These are phyloP conservation scores for Gryllus bimaculatus DNA, from an alignment of 1,140 invertebrate species.

Conservation along the genomic window DNA sequence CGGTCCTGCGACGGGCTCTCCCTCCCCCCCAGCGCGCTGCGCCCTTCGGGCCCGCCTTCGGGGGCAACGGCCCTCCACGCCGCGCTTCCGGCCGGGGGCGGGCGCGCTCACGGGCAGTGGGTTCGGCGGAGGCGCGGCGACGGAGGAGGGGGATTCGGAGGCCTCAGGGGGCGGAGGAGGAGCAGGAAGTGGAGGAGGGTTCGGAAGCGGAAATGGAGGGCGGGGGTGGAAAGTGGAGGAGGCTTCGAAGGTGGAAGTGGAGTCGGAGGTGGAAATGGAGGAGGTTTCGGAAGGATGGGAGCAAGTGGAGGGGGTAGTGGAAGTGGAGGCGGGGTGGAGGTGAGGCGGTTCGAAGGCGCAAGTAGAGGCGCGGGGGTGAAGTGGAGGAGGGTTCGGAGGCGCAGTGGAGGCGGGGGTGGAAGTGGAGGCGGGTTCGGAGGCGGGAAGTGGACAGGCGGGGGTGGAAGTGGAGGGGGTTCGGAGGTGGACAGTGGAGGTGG, in stretches of 20 bases:
- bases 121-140: constrained; percentile 4
- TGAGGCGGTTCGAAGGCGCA: no score
- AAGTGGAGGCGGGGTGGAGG: no score
- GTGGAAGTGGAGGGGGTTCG: neutral
- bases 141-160: neutral
- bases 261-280: neutral
- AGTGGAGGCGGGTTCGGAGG: neutral
- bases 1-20: no score
- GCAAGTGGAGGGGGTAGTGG: no score
- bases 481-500: neutral
- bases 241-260: no score
- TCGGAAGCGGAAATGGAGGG: neutral
- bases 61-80: neutral
- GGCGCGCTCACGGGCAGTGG: neutral
- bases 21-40: no score
- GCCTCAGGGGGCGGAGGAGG: neutral
- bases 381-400: no score
- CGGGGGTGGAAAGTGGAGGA: no score
- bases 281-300: neutral
- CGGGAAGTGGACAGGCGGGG: neutral
- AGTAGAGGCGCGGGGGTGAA: no score
- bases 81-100: neutral
- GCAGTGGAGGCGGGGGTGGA: neutral
- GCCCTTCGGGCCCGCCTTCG: neutral
- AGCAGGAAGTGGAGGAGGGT: neutral